Evolutionary conservation across 2,113 vertebrate genomes (phyloP).

Genomic region (Rhea pennata): DNA sequence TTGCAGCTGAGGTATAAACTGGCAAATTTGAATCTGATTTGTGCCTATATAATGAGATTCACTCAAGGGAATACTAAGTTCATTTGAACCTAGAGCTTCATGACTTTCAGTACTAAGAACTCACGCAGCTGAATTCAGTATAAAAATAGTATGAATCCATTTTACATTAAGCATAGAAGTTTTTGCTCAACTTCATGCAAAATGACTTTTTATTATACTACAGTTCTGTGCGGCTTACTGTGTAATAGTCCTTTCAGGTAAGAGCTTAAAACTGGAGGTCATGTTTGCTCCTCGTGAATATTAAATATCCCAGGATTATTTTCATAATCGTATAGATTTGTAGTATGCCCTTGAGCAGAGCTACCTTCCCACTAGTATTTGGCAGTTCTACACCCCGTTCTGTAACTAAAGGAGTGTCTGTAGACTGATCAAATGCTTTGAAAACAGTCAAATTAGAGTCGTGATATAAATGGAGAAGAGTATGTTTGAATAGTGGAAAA

Average conservation of each 20-base stretch:
- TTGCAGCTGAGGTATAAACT: slow-evolving; percentile 6
- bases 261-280: slow-evolving; percentile 39
- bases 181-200: slow-evolving; percentile 40
- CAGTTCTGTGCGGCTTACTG: slow-evolving; percentile 2
- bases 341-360: background rate
- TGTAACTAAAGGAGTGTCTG: background rate
- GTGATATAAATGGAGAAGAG: background rate
- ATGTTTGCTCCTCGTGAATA: slow-evolving; percentile 53
- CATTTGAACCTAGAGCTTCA: background rate
- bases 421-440: slow-evolving; percentile 2
- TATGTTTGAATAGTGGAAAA: background rate
- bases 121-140: background rate
- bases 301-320: slow-evolving; percentile 44
- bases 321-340: background rate
- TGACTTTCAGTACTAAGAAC: background rate
- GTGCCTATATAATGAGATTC: slow-evolving; percentile 5
- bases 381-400: background rate
- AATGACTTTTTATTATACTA: slow-evolving; percentile 38
- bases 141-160: slow-evolving; percentile 35
- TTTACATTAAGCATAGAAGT: slow-evolving; percentile 18
- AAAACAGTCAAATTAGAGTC: slow-evolving; percentile 20
- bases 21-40: slow-evolving; percentile 9
- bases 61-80: background rate
- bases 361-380: background rate
- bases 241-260: slow-evolving; percentile 31